Evolutionary conservation across 2,797 vertebrate genomes (phyloP).

Genomic region (Pseudochaenichthys georgianus): DNA sequence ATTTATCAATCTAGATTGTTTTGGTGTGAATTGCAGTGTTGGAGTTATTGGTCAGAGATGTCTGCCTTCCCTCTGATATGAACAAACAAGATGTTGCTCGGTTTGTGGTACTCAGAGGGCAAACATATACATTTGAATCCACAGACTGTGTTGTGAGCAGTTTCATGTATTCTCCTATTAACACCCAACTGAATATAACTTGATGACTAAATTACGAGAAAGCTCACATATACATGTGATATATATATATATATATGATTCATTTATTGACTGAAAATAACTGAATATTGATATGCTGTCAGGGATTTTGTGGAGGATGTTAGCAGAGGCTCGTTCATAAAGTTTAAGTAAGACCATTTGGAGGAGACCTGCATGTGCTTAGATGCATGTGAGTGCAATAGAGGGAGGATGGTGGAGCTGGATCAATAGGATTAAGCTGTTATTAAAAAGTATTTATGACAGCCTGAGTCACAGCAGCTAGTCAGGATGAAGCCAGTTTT

Average conservation of each 20-base stretch:
- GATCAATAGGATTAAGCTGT: constrained; percentile 73
- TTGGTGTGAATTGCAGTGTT: too few species aligned
- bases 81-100: too few species aligned
- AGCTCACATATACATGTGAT: not conserved
- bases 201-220: not conserved
- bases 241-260: not conserved
- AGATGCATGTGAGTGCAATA: constrained; percentile 29
- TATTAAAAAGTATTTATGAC: constrained; percentile 70
- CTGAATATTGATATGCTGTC: not conserved
- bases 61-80: too few species aligned
- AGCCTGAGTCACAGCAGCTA: constrained; percentile 54
- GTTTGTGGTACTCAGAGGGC: too few species aligned
- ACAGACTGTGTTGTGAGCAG: too few species aligned
- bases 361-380: constrained; percentile 42
- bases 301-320: not conserved
- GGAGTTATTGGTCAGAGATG: too few species aligned
- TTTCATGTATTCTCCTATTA: not conserved
- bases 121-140: too few species aligned
- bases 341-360: constrained; percentile 53
- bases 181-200: not conserved
- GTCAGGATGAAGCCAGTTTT: constrained; percentile 26
- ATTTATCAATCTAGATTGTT: too few species aligned
- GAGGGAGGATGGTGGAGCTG: constrained; percentile 37
- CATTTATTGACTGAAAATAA: not conserved
- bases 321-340: not conserved